Evolutionary conservation across 2,113 vertebrate genomes (phyloP), one percentile per base, ranked within the genome.

Genomic region (Poicephalus gulielmi): DNA sequence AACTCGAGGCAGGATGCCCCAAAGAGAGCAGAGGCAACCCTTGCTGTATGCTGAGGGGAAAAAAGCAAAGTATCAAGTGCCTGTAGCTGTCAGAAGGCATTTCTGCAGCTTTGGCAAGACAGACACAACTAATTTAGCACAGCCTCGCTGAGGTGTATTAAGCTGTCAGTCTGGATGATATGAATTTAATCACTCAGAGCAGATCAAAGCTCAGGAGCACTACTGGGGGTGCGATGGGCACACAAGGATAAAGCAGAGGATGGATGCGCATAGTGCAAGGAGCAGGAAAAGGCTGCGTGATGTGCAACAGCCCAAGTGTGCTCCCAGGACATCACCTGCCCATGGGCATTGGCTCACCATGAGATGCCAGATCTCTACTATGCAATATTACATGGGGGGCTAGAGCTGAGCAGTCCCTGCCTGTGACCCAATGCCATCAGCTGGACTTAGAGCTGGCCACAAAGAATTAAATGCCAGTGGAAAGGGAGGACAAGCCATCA

Each of bases 81-180:
- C 83, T 86, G 89, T 90, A 94, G 85, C 95, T 97, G 96, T 96
- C 95, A 95, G 86, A 92, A 94, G 88, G 83, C 43, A 96, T 97
- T 95, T 92, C 86, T 66, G 71, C 80, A 89, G 94, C 94, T 96
- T 82, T 95, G 80, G 91, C 74, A 55, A 92, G 96, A 92, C 94
- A 97, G 96, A 96, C 97, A 95, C 92, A 93, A 95, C 77, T 92
- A 92, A 97, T 97, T 97, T 93, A 96, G 91, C 20, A 0, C 1
- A 0, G 94, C 63, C 93, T 85, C 15, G 5, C 64, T 75, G 90
- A 94, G 95, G 95, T 87, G 66, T 91, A 95, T 97, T 92, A 97
- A 95, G 88, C 94, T 96, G 96, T 97, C 97, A 97, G 95, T 70
- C n/a, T 59, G 88, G 95, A 82, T 94, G 96, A 96, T 94, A 86